A percentile compares a stretch with the other conserved stretches of the same genome.
phyloP scores from a whole-genome alignment of 2,113 vertebrate species.

The Eudyptes chrysolophus region DNA sequence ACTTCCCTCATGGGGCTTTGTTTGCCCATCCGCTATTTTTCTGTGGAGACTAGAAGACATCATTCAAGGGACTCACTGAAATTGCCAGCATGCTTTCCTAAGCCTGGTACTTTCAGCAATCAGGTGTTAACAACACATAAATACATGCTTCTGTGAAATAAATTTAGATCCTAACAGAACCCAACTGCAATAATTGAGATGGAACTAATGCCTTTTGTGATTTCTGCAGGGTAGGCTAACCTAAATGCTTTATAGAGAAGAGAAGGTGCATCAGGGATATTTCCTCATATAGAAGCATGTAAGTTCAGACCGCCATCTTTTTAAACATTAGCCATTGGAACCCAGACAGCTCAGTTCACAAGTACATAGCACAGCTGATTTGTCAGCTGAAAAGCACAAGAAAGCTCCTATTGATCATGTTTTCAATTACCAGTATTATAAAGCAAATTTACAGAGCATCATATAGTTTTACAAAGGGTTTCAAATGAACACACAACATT shows the following conservation, averaged over 20 bases:
- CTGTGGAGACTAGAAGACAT: neutral
- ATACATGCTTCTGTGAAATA: neutral
- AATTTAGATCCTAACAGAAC: slow-evolving; percentile 2
- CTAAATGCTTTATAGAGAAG: neutral
- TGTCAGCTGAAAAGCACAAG: neutral
- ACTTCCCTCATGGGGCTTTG: neutral
- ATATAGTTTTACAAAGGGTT: neutral
- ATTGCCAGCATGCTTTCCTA: neutral
- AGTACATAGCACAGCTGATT: neutral
- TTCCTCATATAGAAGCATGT: neutral
- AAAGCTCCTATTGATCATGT: neutral
- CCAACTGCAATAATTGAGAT: slow-evolving; percentile 27
- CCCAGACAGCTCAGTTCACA: neutral
- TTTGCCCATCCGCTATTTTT: neutral
- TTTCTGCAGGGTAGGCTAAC: slow-evolving; percentile 24
- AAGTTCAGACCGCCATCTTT: neutral
- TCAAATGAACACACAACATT: neutral
- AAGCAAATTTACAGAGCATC: neutral
- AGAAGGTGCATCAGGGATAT: neutral
- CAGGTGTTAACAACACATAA: slow-evolving; percentile 34
- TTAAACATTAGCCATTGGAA: neutral
- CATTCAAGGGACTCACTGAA: neutral
- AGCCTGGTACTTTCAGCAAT: slow-evolving; percentile 5
- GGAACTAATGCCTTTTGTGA: slow-evolving; percentile 8
- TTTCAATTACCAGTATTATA: neutral